Evolutionary conservation across 2,113 vertebrate species (phyloP).

Genomic region (Rhynchomys soricoides): DNA sequence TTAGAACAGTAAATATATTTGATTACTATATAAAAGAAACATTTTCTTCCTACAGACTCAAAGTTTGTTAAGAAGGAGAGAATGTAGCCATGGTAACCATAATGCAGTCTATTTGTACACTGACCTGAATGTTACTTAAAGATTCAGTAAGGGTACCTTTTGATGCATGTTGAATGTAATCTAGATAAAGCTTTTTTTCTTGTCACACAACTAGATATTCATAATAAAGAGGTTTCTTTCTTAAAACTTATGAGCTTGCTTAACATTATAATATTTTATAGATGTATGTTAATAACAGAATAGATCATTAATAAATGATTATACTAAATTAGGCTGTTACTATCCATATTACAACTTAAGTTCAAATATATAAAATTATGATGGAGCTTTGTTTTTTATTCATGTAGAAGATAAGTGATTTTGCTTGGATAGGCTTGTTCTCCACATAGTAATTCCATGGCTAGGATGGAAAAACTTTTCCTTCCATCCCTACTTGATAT

Average conservation of each 20-base stretch:
- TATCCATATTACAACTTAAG: background rate
- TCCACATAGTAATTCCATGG: background rate
- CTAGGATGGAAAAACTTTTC: background rate
- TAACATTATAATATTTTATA: background rate
- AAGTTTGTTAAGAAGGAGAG: background rate
- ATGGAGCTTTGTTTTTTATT: constrained; percentile 16
- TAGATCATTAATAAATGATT: constrained; percentile 9
- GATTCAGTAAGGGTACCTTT: background rate
- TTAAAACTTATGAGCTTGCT: constrained; percentile 13
- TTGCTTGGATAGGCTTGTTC: background rate
- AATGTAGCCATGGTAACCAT: background rate
- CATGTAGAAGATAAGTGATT: constrained; percentile 9
- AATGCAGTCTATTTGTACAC: background rate
- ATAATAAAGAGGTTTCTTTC: constrained; percentile 19
- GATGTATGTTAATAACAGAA: background rate
- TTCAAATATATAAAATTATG: background rate
- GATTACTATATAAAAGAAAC: background rate
- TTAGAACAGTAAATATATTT: background rate
- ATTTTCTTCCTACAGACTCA: background rate
- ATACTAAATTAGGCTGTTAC: background rate
- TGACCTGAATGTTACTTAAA: background rate
- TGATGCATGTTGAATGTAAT: background rate
- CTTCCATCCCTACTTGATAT: background rate
- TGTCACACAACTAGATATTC: constrained; percentile 3
- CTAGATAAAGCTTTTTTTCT: background rate